phyloP scores from a whole-genome alignment of 2,888 invertebrate species.

The Tetrapedia diversipes region DNA sequence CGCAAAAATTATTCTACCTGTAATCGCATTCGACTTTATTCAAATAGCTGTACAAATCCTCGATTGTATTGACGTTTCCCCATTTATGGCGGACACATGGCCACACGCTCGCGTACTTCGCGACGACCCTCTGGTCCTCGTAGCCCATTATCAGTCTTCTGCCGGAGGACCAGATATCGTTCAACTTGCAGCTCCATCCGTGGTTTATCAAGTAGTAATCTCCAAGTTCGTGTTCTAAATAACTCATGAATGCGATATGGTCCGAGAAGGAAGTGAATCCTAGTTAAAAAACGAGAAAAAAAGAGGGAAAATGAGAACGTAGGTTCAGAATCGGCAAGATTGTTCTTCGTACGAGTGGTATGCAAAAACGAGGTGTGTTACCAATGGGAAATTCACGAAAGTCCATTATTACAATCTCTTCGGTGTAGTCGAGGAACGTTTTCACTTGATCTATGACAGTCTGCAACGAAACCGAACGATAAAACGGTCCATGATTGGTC shows the following conservation, averaged over 20 bases:
- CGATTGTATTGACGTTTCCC: constrained; percentile 86
- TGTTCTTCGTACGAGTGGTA: not conserved
- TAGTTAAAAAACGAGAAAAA: not conserved
- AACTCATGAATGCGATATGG: constrained; percentile 81
- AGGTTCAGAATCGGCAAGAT: too few relatives aligned
- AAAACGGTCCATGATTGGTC: constrained; percentile 84
- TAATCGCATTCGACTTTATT: constrained; percentile 65
- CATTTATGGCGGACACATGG: constrained; percentile 86
- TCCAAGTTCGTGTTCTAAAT: constrained; percentile 79
- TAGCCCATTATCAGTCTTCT: constrained; percentile 85
- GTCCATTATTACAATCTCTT: constrained; percentile 86
- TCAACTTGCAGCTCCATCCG: constrained; percentile 83
- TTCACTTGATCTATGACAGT: constrained; percentile 84
- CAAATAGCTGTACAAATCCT: constrained; percentile 84
- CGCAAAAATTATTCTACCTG: constrained; percentile 38
- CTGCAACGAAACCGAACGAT: constrained; percentile 83
- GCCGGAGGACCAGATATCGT: constrained; percentile 84
- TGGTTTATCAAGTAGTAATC: constrained; percentile 79
- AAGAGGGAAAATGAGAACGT: too few relatives aligned
- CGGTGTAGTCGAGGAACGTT: constrained; percentile 84
- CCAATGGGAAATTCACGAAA: constrained; percentile 86
- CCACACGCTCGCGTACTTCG: constrained; percentile 82
- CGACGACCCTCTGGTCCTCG: constrained; percentile 81
- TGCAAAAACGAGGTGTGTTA: too few relatives aligned
- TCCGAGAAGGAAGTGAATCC: too few relatives aligned